phyloP scores from a whole-genome alignment of 2,113 vertebrate genomes.

The Pogonocichla stellata region DNA sequence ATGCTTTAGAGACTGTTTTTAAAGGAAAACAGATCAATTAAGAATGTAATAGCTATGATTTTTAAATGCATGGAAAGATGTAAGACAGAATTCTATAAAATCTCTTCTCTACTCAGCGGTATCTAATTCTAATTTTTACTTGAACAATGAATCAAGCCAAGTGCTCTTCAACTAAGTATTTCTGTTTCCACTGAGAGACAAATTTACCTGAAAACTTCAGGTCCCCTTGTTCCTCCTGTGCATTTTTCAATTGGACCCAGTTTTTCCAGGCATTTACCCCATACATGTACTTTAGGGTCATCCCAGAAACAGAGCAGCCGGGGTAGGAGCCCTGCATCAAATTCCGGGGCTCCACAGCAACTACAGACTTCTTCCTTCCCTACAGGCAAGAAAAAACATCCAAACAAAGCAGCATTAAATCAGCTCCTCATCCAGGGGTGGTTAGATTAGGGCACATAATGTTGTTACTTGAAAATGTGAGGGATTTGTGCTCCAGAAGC shows the following conservation, averaged over 20 bases:
- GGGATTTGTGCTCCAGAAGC: neutral
- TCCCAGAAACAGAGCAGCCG: constrained; percentile 77
- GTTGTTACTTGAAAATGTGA: neutral
- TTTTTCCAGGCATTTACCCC: constrained; percentile 94
- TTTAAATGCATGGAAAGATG: neutral
- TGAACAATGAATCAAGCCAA: neutral
- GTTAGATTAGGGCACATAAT: neutral
- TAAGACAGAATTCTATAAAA: neutral
- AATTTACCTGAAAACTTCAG: constrained; percentile 80
- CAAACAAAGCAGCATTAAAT: neutral
- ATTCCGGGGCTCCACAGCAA: constrained; percentile 66
- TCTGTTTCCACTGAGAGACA: neutral
- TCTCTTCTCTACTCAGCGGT: neutral
- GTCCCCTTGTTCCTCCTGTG: constrained; percentile 84
- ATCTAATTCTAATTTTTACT: neutral
- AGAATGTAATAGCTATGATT: neutral
- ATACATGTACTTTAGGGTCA: constrained; percentile 88
- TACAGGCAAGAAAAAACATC: constrained; percentile 30
- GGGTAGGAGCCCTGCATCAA: constrained; percentile 74
- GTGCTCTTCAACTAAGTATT: neutral
- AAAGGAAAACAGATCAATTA: neutral
- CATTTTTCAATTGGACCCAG: constrained; percentile 92
- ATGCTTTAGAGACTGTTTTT: neutral
- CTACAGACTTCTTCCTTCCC: constrained; percentile 82
- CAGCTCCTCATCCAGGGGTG: neutral